A percentile compares a stretch with the other conserved stretches of the same genome.
phyloP scores from a whole-genome alignment of 2,888 invertebrate species.

The Seira ritae region DNA sequence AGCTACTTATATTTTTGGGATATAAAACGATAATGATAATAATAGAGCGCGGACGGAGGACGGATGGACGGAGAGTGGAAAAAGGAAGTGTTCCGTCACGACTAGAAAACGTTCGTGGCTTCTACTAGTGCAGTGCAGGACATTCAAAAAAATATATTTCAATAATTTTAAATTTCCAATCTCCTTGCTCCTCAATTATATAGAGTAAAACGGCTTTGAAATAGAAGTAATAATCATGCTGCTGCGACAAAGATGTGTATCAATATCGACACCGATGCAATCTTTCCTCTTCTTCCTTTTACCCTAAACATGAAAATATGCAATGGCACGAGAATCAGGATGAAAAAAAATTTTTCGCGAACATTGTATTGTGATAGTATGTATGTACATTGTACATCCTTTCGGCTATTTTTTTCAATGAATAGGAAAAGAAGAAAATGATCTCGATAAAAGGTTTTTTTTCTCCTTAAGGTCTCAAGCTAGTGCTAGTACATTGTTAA shows the following conservation, averaged over 20 bases:
- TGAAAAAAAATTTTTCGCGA: background rate
- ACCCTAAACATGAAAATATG: background rate
- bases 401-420: background rate
- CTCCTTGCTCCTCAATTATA: background rate
- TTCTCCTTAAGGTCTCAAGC: background rate
- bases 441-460: background rate
- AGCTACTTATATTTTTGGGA: background rate
- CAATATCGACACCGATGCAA: background rate
- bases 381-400: background rate
- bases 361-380: too few species aligned
- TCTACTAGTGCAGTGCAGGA: conserved; percentile 4
- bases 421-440: background rate
- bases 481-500: background rate
- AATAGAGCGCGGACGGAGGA: conserved; percentile 3
- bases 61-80: background rate
- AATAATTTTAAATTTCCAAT: background rate
- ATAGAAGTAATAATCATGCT: background rate
- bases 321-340: background rate
- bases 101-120: conserved; percentile 41
- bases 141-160: background rate
- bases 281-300: background rate
- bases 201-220: background rate
- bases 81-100: conserved; percentile 49
- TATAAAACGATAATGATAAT: conserved; percentile 6
- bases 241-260: background rate